phyloP scores from a whole-genome alignment of 2,797 vertebrate genomes.

The Pterois miles region DNA sequence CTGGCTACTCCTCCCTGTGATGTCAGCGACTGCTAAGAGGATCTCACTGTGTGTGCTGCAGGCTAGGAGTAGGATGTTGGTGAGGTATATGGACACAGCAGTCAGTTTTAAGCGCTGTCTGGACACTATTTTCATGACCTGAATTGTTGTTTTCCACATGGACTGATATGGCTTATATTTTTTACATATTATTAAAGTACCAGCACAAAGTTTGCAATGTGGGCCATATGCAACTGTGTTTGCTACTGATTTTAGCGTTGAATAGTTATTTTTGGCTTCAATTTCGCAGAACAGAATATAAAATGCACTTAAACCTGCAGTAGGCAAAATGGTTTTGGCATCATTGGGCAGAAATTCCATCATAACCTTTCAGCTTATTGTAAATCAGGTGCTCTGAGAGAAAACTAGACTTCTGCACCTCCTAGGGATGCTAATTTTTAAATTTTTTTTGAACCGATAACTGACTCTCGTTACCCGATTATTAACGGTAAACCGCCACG shows the following conservation, averaged over 20 bases:
- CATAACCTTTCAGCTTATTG: too few relatives aligned
- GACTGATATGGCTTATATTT: not conserved
- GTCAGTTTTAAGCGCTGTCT: slow-evolving; percentile 26
- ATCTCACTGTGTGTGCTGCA: not conserved
- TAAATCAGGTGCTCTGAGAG: too few relatives aligned
- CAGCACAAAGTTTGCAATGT: too few relatives aligned
- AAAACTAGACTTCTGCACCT: too few relatives aligned
- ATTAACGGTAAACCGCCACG: too few relatives aligned
- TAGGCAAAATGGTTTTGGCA: too few relatives aligned
- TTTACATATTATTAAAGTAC: slow-evolving; percentile 3
- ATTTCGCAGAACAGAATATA: too few relatives aligned
- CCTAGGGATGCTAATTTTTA: too few relatives aligned
- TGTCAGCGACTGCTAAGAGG: slow-evolving; percentile 14
- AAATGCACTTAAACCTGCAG: too few relatives aligned
- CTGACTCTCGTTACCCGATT: too few relatives aligned
- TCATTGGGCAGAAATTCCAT: too few relatives aligned
- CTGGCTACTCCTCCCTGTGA: slow-evolving; percentile 19
- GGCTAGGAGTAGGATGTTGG: slow-evolving; percentile 9
- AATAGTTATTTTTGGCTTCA: not conserved
- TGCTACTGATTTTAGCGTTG: not conserved
- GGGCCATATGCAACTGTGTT: not conserved
- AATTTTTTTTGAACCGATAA: too few relatives aligned
- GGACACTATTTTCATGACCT: slow-evolving; percentile 25
- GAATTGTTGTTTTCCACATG: not conserved
- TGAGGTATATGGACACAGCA: slow-evolving; percentile 34